Percentiles rank a stretch among this genome's conserved stretches.
Evolutionary conservation across 2,113 vertebrate species (phyloP).

Genomic region (Piaya cayana): DNA sequence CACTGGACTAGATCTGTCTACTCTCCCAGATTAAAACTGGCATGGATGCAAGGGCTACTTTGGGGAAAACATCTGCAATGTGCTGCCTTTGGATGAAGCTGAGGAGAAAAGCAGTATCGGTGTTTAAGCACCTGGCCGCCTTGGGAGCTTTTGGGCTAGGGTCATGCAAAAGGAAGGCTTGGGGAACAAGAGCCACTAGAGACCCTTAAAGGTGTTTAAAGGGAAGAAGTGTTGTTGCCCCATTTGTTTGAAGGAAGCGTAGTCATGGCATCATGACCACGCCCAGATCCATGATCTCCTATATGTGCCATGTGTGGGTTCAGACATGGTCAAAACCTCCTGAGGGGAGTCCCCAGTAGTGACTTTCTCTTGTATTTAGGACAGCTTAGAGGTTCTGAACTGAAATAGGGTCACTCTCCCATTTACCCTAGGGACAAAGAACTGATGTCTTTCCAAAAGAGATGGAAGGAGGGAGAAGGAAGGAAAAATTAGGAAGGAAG

Average conservation of each 20-base stretch:
- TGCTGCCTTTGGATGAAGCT: neutral
- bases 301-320: accelerated
- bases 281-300: neutral
- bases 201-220: neutral
- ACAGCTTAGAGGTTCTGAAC: neutral
- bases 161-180: neutral
- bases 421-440: neutral
- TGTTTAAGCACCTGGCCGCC: neutral
- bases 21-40: neutral
- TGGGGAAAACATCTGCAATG: neutral
- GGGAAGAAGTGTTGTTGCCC: neutral
- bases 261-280: too few species aligned
- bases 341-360: neutral
- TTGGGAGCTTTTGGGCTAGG: neutral
- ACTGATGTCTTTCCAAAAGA: neutral
- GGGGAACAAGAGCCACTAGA: neutral
- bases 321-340: neutral
- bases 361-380: neutral
- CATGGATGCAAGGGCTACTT: neutral
- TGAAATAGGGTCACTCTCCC: neutral
- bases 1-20: neutral
- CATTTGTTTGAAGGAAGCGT: neutral
- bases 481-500: neutral
- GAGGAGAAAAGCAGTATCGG: neutral
- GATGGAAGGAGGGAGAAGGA: neutral